A percentile compares a stretch with the other conserved stretches of the same genome.
Conservation (phyloP, 1,140 invertebrate species). For the Drosophila saltans region DNA sequence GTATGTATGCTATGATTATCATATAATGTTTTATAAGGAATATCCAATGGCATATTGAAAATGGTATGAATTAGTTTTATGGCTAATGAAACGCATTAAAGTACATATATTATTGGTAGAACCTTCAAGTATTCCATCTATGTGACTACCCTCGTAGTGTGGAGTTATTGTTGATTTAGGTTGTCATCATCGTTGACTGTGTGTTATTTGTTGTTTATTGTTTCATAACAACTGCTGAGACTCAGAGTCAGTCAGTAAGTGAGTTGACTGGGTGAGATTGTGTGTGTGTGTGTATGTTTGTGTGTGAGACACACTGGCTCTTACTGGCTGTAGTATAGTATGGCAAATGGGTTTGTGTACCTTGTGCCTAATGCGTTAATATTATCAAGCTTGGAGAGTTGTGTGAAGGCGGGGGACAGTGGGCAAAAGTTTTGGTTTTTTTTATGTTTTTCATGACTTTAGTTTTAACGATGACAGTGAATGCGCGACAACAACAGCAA, state of each 20-base stretch:
- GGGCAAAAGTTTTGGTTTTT: conserved; percentile 67
- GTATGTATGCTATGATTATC: background rate
- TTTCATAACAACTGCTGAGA: conserved; percentile 73
- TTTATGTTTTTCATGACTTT: conserved; percentile 59
- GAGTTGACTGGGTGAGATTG: background rate
- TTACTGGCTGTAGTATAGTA: conserved; percentile 59
- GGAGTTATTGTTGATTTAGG: conserved; percentile 28
- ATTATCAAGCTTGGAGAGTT: conserved; percentile 50
- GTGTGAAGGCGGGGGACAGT: conserved; percentile 29
- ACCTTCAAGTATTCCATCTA: background rate
- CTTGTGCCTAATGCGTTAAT: conserved; percentile 80
- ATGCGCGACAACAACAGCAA: conserved; percentile 45
- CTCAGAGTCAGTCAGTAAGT: conserved; percentile 38
- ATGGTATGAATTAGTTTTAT: background rate
- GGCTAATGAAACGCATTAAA: background rate
- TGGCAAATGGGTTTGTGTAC: conserved; percentile 77
- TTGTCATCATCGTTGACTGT: conserved; percentile 57
- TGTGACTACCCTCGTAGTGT: conserved; percentile 15
- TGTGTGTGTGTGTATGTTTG: no score
- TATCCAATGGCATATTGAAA: no score
- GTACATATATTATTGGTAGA: background rate
- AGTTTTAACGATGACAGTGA: conserved; percentile 68
- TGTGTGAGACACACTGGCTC: conserved; percentile 17
- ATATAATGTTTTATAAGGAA: background rate
- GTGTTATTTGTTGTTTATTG: conserved; percentile 64